Percentiles rank a stretch among this genome's conserved stretches.
Conservation (phyloP, 2,888 invertebrate genomes). For the Lasioglossum villosulum region DNA sequence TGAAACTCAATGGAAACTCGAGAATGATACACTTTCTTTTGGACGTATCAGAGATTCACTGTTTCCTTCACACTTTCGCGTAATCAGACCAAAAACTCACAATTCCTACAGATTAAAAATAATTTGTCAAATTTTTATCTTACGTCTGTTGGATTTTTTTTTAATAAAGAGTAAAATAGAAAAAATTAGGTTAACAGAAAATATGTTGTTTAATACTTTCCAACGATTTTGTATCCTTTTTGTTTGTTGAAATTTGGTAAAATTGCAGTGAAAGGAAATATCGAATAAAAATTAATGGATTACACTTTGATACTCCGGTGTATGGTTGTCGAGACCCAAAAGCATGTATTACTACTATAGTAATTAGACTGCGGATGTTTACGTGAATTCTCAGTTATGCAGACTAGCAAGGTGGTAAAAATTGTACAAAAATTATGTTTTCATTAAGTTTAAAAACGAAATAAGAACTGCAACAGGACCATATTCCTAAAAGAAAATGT, state of each 20-base stretch:
- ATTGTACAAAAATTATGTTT: neutral
- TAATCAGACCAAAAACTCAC: neutral
- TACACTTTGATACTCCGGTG: neutral
- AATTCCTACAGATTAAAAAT: no score
- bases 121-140: neutral
- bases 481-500: neutral
- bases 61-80: neutral
- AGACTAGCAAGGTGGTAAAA: neutral
- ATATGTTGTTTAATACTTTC: neutral
- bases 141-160: neutral
- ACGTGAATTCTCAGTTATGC: neutral
- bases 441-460: neutral
- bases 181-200: neutral
- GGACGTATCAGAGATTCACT: neutral
- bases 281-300: neutral
- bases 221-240: neutral
- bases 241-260: neutral
- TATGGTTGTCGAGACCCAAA: neutral
- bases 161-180: neutral
- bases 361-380: slow-evolving; percentile 9
- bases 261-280: neutral
- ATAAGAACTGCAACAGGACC: neutral
- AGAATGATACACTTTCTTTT: neutral
- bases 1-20: neutral
- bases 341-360: neutral